Evolutionary conservation across 37 sponge, comb jelly and placozoan species (phyloP).

Genomic region (Cladorhizidae sp.): DNA sequence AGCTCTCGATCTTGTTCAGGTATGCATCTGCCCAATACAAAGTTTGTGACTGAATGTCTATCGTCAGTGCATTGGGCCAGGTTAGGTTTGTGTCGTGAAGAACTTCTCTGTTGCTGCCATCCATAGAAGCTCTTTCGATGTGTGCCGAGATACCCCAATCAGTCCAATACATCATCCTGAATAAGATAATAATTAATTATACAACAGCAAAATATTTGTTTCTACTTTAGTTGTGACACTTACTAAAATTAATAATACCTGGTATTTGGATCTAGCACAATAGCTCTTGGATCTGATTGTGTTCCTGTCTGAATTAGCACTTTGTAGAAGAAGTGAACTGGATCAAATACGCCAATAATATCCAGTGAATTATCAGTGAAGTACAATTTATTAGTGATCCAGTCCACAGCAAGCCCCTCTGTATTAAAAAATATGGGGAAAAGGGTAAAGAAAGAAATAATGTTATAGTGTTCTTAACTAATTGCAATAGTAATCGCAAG

Average conservation of each 20-base stretch:
- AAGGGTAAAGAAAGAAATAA: too few species aligned
- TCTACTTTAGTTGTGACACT: background rate
- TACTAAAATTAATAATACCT: background rate
- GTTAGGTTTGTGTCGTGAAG: conserved; percentile 17
- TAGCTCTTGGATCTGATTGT: conserved; percentile 15
- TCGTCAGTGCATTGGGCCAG: conserved; percentile 67
- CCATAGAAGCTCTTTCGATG: conserved; percentile 52
- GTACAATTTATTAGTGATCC: conserved; percentile 67
- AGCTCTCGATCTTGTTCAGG: conserved; percentile 40
- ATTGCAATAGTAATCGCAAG: too few species aligned
- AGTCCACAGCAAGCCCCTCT: conserved; percentile 73
- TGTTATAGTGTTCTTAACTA: too few species aligned
- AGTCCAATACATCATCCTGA: conserved; percentile 75
- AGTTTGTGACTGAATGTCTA: conserved; percentile 53
- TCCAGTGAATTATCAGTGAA: conserved; percentile 51
- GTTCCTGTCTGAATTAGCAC: conserved; percentile 2
- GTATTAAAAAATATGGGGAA: background rate
- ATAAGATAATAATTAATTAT: background rate
- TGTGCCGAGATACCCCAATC: conserved; percentile 45
- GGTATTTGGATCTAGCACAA: conserved; percentile 23
- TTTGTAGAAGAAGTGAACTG: background rate
- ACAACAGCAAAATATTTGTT: too few species aligned
- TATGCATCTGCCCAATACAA: conserved; percentile 84
- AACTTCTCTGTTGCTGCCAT: conserved; percentile 26
- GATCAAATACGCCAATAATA: conserved; percentile 20